These are phyloP conservation scores for Habropoda laboriosa DNA, from an alignment of 1,140 invertebrate species.

Conservation along the genomic window DNA sequence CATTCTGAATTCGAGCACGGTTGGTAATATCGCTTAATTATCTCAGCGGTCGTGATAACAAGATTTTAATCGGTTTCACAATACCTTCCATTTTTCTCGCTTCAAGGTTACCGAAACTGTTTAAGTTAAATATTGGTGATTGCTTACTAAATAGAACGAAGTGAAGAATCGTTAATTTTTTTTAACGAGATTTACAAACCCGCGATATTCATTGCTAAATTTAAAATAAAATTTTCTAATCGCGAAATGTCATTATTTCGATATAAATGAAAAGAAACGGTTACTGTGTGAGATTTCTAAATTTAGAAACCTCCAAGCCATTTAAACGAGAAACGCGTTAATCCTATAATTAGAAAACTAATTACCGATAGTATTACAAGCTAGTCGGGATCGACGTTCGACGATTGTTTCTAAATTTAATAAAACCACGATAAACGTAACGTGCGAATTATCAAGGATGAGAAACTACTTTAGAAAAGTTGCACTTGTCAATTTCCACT, in stretches of 20 bases:
- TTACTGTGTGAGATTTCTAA: no score
- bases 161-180: no score
- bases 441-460: background rate
- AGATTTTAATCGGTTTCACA: constrained; percentile 49
- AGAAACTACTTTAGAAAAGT: no score
- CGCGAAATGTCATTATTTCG: no score
- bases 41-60: constrained; percentile 45
- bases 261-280: no score
- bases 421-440: background rate
- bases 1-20: constrained; percentile 9
- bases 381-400: background rate
- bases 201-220: no score
- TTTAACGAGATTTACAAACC: no score
- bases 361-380: background rate
- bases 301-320: no score
- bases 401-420: background rate
- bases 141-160: constrained; percentile 26
- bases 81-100: constrained; percentile 13
- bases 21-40: constrained; percentile 32
- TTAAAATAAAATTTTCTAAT: no score
- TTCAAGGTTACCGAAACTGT: constrained; percentile 22
- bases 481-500: no score
- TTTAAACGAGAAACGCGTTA: no score
- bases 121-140: constrained; percentile 8
- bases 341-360: background rate